Evolutionary conservation across 2,797 vertebrate species (phyloP).

Genomic region (Schizopygopsis pylzovi): DNA sequence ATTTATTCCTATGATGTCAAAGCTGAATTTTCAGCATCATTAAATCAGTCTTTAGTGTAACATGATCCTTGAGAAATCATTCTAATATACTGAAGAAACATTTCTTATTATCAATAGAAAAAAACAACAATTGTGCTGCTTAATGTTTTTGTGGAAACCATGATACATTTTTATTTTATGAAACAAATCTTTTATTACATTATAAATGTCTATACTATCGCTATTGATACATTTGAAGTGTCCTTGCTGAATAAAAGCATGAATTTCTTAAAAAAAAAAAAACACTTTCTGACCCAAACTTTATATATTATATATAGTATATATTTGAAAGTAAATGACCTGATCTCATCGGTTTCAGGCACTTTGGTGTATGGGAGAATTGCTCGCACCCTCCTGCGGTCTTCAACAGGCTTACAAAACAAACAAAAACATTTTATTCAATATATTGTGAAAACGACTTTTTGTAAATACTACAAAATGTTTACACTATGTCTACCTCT

Average conservation of each 20-base stretch:
- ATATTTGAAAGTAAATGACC: constrained; percentile 72
- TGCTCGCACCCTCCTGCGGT: constrained; percentile 95
- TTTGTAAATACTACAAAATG: neutral
- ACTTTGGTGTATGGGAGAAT: constrained; percentile 99
- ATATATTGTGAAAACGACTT: neutral
- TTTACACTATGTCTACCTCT: constrained; percentile 78
- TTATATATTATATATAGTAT: neutral
- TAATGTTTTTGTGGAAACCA: neutral
- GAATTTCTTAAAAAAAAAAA: no score
- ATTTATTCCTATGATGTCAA: neutral
- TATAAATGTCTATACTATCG: neutral
- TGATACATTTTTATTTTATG: neutral
- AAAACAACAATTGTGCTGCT: neutral
- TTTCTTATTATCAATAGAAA: neutral
- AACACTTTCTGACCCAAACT: no score
- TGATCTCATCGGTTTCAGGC: constrained; percentile 99
- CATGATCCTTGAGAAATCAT: neutral
- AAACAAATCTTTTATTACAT: neutral
- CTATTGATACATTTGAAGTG: neutral
- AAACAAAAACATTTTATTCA: neutral
- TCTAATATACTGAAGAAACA: neutral
- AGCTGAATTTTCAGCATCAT: neutral
- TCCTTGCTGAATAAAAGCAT: neutral
- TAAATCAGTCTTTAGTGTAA: neutral
- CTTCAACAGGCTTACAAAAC: constrained; percentile 91